Conservation (phyloP, 2,797 vertebrate genomes). For the Sphenodon punctatus region DNA sequence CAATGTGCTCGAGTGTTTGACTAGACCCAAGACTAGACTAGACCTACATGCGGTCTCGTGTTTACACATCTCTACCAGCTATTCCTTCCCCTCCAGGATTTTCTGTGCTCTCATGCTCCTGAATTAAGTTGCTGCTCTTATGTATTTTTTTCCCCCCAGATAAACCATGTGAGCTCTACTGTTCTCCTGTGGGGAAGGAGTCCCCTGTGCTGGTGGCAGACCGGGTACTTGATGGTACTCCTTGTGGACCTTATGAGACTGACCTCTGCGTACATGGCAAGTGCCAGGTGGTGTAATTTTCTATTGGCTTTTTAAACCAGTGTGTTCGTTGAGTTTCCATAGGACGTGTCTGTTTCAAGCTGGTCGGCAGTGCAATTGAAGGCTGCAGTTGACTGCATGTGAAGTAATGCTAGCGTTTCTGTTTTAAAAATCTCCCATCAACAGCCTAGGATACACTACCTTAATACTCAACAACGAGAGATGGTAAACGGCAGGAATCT, state of each 20-base stretch:
- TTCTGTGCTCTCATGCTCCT: background rate
- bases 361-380: accelerated
- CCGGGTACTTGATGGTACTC: constrained; percentile 92
- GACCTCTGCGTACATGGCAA: constrained; percentile 94
- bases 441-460: accelerated
- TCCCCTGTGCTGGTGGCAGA: constrained; percentile 86
- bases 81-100: background rate
- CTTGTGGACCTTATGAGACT: constrained; percentile 91
- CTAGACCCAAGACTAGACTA: too few species aligned
- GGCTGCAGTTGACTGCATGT: background rate
- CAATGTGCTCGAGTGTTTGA: too few species aligned
- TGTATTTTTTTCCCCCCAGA: constrained; percentile 75
- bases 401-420: background rate
- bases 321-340: background rate
- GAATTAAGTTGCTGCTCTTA: background rate
- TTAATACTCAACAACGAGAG: constrained; percentile 1
- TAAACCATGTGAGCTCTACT: constrained; percentile 92
- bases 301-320: constrained; percentile 17
- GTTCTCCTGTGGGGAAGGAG: constrained; percentile 87
- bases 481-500: too few species aligned
- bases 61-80: too few species aligned
- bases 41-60: too few species aligned
- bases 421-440: background rate
- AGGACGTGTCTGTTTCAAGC: background rate
- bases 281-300: constrained; percentile 87